phyloP scores from a whole-genome alignment of 1,140 invertebrate species.

The Neodiprion virginianus region DNA sequence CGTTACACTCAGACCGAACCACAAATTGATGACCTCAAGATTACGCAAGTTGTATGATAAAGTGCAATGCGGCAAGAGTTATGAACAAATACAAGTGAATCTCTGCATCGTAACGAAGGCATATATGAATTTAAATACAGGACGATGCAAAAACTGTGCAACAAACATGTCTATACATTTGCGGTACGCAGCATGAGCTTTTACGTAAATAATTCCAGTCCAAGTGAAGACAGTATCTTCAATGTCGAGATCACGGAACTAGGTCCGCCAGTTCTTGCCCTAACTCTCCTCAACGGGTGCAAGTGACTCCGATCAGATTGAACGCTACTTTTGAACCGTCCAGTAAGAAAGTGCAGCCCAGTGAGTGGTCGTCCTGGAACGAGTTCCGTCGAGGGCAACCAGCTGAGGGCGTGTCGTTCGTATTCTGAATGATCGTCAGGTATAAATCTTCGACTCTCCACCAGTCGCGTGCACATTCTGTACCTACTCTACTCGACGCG shows the following conservation, averaged over 20 bases:
- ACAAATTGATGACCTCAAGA: background rate
- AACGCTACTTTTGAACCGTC: background rate
- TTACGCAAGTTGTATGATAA: background rate
- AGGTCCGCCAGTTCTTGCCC: too few species aligned
- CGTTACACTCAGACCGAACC: too few species aligned
- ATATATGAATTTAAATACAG: background rate
- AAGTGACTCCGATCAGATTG: background rate
- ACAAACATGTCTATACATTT: background rate
- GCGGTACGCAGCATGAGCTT: too few species aligned
- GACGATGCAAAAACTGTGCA: background rate
- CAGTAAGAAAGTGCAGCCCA: background rate
- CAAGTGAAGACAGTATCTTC: too few species aligned
- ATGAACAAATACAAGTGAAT: background rate
- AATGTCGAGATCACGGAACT: too few species aligned
- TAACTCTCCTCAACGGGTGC: background rate
- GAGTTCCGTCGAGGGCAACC: background rate
- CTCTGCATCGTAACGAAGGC: background rate
- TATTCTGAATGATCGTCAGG: constrained; percentile 2
- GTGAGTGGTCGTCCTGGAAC: background rate
- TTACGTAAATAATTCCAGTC: too few species aligned
- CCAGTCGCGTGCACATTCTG: background rate
- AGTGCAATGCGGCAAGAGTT: background rate
- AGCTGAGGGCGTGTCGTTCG: background rate
- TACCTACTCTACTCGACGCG: background rate
- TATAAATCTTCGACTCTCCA: background rate